These are phyloP conservation scores for Apeltes quadracus DNA, from an alignment of 2,113 vertebrate species.

Conservation along the genomic window DNA sequence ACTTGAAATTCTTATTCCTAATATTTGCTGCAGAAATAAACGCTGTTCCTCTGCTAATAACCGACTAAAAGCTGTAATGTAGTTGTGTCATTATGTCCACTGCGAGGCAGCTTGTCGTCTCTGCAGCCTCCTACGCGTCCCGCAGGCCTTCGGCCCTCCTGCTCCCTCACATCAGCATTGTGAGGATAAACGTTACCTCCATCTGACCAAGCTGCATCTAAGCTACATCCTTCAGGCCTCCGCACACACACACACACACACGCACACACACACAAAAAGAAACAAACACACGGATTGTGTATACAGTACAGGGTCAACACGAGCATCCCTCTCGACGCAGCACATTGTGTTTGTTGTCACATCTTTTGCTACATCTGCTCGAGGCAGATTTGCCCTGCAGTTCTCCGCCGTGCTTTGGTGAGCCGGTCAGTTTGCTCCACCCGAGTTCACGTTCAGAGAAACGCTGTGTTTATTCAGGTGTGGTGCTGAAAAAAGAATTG, in stretches of 20 bases:
- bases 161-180: constrained; percentile 82
- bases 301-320: constrained; percentile 47
- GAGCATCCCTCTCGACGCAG: constrained; percentile 31
- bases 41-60: not conserved
- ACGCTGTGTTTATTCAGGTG: constrained; percentile 70
- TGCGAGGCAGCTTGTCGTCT: constrained; percentile 80
- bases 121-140: constrained; percentile 78
- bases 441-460: constrained; percentile 55
- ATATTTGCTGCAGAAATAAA: no score
- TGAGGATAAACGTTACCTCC: constrained; percentile 86
- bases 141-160: constrained; percentile 67
- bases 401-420: constrained; percentile 6
- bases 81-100: constrained; percentile 70
- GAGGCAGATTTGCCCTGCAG: constrained; percentile 23
- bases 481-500: constrained; percentile 18
- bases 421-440: constrained; percentile 35
- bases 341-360: constrained; percentile 50
- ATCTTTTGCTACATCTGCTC: constrained; percentile 60
- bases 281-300: constrained; percentile 21
- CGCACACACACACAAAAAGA: constrained; percentile 17
- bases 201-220: constrained; percentile 92
- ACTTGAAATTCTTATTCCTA: not conserved
- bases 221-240: constrained; percentile 88
- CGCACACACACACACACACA: constrained; percentile 58
- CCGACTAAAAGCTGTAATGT: constrained; percentile 1